Conservation (phyloP, 2,113 vertebrate genomes). For the Leptosomus discolor region DNA sequence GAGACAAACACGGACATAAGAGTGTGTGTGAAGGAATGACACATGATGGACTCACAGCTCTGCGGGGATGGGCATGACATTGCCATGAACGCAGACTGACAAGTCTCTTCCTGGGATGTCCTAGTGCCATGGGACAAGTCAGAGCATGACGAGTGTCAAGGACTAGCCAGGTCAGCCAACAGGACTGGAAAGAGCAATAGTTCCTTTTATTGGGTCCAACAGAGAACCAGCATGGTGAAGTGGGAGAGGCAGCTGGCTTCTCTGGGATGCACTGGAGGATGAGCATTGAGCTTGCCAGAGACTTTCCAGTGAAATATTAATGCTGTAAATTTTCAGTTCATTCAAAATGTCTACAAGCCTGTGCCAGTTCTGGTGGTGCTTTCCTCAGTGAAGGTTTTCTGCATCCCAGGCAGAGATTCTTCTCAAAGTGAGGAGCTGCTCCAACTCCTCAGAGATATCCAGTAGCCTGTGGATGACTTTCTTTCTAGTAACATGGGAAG, state of each 20-base stretch:
- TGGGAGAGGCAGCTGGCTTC: background rate
- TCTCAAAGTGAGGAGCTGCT: background rate
- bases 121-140: background rate
- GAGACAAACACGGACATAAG: background rate
- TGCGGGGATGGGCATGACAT: rapidly evolving
- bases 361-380: background rate
- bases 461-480: background rate
- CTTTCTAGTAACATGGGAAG: background rate
- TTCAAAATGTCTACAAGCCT: background rate
- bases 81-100: rapidly evolving
- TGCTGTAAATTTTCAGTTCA: background rate
- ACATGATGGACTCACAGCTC: background rate
- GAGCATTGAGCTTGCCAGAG: background rate
- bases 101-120: background rate
- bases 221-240: background rate
- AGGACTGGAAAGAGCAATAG: background rate
- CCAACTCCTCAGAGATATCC: background rate
- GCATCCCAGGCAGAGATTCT: background rate
- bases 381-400: background rate
- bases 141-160: background rate
- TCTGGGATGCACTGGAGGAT: background rate
- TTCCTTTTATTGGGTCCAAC: background rate
- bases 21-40: background rate
- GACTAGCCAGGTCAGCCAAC: background rate
- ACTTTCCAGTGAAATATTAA: background rate